Evolutionary conservation across 2,888 invertebrate species (phyloP), one percentile per base, ranked within the genome.

Genomic region (Caradrina clavipalpis): DNA sequence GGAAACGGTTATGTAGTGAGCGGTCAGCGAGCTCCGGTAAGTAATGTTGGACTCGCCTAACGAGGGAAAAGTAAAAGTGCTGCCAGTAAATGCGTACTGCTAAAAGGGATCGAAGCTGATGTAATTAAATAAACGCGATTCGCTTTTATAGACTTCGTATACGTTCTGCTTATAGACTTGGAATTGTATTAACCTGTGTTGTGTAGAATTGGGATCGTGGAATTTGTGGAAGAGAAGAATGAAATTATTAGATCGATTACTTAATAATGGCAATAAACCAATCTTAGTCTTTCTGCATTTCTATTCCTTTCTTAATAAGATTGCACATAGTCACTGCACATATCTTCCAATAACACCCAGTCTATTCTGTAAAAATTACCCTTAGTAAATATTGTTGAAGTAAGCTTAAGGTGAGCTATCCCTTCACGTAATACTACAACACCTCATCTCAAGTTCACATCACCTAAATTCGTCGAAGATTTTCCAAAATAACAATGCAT

Each of bases 1-100:
- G 69, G 80, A 79, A 31, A 69, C 62, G 85, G 84, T 68, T 64
- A 55, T 42, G 74, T 69, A 75, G 78, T 66, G 56, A 85, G 87
- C 87, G 87, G 77, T 71, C 66, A 73, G 72, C 75, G 76, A 49
- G 51, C 50, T 69, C 22, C 39, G 54, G 42, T 80, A 66, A 72
- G 73, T 74, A 73, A 76, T 67, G 54, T 69, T 60, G 51, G 58
- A 71, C 56, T 60, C 17, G 59, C 31, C 60, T 71, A 58, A 70
- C 67, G 63, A 71, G 61, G 68, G 55, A 63, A 73, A 72, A 76
- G 65, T 60, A 55, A 55, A 76, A 78, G 67, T 67, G 67, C 62
- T 60, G 49, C 42, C 55, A 76, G 57, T 60, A 60, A 67, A 73
- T 53, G 51, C 53, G 35, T 63, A 70, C 19, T 11, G 17, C 17